Percentiles rank a stretch among this genome's conserved stretches.
These are phyloP conservation scores for Medauroidea extradentata DNA, from an alignment of 1,140 invertebrate genomes.

Conservation along the genomic window DNA sequence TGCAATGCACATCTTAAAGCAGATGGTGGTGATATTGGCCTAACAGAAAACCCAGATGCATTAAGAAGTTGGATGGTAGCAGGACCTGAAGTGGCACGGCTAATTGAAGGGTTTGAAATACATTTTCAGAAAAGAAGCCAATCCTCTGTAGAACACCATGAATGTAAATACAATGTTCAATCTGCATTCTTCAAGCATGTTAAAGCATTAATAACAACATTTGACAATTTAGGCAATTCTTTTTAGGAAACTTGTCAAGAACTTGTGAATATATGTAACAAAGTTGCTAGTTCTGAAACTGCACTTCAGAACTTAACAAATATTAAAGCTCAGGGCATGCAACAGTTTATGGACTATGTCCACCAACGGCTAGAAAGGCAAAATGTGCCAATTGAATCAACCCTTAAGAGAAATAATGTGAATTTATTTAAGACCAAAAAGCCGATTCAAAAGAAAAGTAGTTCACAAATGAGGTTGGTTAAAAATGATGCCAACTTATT, in stretches of 20 bases:
- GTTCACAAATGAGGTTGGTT: neutral
- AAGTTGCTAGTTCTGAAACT: neutral
- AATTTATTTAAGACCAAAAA: slow-evolving; percentile 2
- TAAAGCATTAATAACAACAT: neutral
- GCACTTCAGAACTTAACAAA: neutral
- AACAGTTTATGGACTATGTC: neutral
- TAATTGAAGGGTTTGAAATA: neutral
- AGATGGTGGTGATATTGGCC: slow-evolving; percentile 15
- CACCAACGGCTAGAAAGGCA: neutral
- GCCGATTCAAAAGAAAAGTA: neutral
- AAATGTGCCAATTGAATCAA: neutral
- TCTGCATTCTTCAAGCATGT: slow-evolving; percentile 2
- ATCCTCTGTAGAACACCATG: neutral
- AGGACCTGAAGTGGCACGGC: slow-evolving; percentile 10
- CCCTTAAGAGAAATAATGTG: neutral
- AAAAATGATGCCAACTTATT: slow-evolving; percentile 4
- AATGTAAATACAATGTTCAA: slow-evolving; percentile 1
- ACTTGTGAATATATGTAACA: neutral
- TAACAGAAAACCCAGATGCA: slow-evolving; percentile 8
- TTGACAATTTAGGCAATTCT: neutral
- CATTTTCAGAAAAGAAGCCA: neutral
- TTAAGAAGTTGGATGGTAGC: slow-evolving; percentile 11
- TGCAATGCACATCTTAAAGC: slow-evolving; percentile 20
- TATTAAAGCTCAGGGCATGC: neutral
- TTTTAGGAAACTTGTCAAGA: slow-evolving; percentile 2